A percentile compares a stretch with the other conserved stretches of the same genome.
phyloP scores from a whole-genome alignment of 2,888 invertebrate genomes.

The Polydrusus cervinus region DNA sequence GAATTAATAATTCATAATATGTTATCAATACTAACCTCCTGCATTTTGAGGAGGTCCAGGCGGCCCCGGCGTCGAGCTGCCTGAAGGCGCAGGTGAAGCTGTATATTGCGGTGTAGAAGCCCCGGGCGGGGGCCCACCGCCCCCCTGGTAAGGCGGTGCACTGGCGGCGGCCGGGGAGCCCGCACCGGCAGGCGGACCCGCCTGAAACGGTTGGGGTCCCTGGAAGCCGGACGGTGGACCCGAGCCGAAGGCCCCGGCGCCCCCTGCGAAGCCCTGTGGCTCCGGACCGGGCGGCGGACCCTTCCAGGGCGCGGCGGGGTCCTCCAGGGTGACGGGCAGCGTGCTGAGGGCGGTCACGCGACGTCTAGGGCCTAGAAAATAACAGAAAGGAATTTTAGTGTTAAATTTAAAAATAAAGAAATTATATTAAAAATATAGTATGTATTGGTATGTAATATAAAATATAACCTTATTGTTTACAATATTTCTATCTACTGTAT shows the following conservation, averaged over 20 bases:
- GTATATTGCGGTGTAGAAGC: conserved; percentile 89
- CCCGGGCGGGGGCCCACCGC: conserved; percentile 81
- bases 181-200: conserved; percentile 81
- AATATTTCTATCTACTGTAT: too few species aligned
- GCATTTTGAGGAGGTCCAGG: conserved; percentile 76
- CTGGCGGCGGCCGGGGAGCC: conserved; percentile 85
- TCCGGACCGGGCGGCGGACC: conserved; percentile 80
- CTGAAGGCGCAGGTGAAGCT: conserved; percentile 89
- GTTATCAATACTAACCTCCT: conserved; percentile 58
- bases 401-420: not conserved
- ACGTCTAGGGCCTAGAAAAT: conserved; percentile 86
- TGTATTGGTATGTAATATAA: too few species aligned
- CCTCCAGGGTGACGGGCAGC: conserved; percentile 84
- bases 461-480: too few species aligned
- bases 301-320: conserved; percentile 86
- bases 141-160: conserved; percentile 79
- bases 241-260: conserved; percentile 77
- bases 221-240: conserved; percentile 70
- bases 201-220: conserved; percentile 75
- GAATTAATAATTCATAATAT: too few species aligned
- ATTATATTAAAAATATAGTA: too few species aligned
- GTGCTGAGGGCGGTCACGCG: conserved; percentile 80
- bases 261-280: conserved; percentile 79
- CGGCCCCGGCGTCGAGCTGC: conserved; percentile 87
- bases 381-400: not conserved